Percentiles rank a stretch among this genome's conserved stretches.
These are phyloP conservation scores for Leptodactylus fuscus DNA, from an alignment of 2,113 vertebrate species.

Conservation along the genomic window DNA sequence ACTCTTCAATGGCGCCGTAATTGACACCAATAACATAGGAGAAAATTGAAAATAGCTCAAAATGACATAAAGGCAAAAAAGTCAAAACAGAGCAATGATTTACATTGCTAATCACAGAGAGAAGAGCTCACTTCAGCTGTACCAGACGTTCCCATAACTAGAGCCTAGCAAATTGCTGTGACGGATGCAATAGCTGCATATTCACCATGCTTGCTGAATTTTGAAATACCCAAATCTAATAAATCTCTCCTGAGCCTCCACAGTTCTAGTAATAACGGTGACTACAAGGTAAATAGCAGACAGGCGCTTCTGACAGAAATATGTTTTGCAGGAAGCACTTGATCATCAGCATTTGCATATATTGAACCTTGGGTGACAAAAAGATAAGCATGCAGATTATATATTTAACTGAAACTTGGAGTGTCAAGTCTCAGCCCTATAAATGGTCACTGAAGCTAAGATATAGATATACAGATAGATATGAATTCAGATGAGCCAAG, in stretches of 20 bases:
- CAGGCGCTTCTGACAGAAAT: constrained; percentile 33
- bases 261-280: constrained; percentile 38
- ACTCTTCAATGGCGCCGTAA: neutral
- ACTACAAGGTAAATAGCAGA: constrained; percentile 41
- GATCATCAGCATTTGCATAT: constrained; percentile 34
- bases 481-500: neutral
- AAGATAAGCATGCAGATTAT: constrained; percentile 1
- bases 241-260: constrained; percentile 43
- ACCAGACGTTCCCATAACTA: constrained; percentile 28
- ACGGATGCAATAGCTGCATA: constrained; percentile 47
- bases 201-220: constrained; percentile 42
- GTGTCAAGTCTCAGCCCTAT: neutral
- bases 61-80: constrained; percentile 38
- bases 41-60: neutral
- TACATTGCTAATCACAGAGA: constrained; percentile 34
- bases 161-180: constrained; percentile 40
- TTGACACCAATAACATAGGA: neutral
- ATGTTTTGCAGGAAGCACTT: constrained; percentile 22
- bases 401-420: neutral
- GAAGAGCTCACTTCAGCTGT: constrained; percentile 26
- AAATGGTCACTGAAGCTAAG: neutral
- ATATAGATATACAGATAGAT: neutral
- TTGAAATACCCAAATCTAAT: constrained; percentile 55
- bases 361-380: constrained; percentile 24
- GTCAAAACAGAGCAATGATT: constrained; percentile 15